These are phyloP conservation scores for Cherax quadricarinatus DNA, from an alignment of 1,140 invertebrate genomes.

Conservation along the genomic window DNA sequence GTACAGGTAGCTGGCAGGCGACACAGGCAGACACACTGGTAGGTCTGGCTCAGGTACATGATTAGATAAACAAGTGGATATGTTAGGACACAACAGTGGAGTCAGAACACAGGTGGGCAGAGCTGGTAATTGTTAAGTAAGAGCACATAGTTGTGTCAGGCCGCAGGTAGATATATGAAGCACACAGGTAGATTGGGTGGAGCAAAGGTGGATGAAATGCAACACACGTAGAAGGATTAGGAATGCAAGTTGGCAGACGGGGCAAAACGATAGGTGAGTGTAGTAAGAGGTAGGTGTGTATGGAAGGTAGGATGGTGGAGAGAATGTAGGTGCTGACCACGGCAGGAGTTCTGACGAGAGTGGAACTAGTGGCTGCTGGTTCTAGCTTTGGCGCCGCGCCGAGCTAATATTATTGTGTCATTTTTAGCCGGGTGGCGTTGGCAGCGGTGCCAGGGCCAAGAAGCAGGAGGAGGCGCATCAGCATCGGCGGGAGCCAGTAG, in stretches of 20 bases:
- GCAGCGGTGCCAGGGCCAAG: constrained; percentile 64
- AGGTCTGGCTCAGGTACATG: not conserved
- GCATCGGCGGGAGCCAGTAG: constrained; percentile 75
- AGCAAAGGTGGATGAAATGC: too few species aligned
- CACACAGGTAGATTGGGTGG: not conserved
- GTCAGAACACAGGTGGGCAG: too few species aligned
- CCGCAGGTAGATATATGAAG: not conserved
- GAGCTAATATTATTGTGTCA: constrained; percentile 73
- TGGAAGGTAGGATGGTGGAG: constrained; percentile 3
- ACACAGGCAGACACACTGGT: not conserved
- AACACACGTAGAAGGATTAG: not conserved
- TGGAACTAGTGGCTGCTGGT: constrained; percentile 30
- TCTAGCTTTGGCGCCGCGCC: constrained; percentile 53
- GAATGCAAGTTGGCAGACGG: not conserved
- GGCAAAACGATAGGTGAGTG: not conserved
- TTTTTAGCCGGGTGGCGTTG: constrained; percentile 73
- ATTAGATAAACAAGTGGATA: not conserved
- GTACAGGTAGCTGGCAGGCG: too few species aligned
- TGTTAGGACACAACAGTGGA: too few species aligned
- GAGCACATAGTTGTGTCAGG: not conserved
- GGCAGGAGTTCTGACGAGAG: constrained; percentile 1
- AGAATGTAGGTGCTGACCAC: constrained; percentile 2
- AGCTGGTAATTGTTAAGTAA: too few species aligned
- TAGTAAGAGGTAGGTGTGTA: not conserved
- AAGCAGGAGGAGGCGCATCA: constrained; percentile 23